Evolutionary conservation across 2,888 invertebrate genomes (phyloP).

Genomic region (Pheosia gnoma): DNA sequence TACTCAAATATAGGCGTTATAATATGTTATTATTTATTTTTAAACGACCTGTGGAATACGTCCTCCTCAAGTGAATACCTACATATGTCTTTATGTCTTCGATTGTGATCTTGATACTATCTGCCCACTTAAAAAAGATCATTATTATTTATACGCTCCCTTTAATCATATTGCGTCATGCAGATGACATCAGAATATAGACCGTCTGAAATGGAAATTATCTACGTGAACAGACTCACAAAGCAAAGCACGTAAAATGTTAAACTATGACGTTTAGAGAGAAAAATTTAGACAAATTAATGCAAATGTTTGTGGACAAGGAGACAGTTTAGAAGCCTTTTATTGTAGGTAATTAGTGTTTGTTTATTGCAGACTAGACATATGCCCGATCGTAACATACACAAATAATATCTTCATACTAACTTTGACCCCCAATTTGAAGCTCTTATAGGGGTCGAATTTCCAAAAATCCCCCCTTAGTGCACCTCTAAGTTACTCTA

Average conservation of each 20-base stretch:
- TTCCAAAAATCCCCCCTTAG: no score
- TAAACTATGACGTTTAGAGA: constrained; percentile 22
- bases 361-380: no score
- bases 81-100: not conserved
- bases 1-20: no score
- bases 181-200: constrained; percentile 39
- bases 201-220: constrained; percentile 35
- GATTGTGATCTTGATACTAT: not conserved
- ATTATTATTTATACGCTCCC: constrained; percentile 27
- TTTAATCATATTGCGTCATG: constrained; percentile 38
- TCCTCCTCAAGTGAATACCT: not conserved
- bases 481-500: no score
- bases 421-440: no score
- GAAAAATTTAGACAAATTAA: constrained; percentile 13
- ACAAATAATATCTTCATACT: no score
- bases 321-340: not conserved
- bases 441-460: no score
- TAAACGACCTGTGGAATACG: not conserved
- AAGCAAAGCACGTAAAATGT: constrained; percentile 24
- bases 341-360: no score
- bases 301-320: constrained; percentile 6
- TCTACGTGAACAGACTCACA: constrained; percentile 36
- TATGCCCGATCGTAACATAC: no score
- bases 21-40: no score
- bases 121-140: constrained; percentile 11